Conservation (phyloP, 1,140 invertebrate species). For the Drosophila lowei region DNA sequence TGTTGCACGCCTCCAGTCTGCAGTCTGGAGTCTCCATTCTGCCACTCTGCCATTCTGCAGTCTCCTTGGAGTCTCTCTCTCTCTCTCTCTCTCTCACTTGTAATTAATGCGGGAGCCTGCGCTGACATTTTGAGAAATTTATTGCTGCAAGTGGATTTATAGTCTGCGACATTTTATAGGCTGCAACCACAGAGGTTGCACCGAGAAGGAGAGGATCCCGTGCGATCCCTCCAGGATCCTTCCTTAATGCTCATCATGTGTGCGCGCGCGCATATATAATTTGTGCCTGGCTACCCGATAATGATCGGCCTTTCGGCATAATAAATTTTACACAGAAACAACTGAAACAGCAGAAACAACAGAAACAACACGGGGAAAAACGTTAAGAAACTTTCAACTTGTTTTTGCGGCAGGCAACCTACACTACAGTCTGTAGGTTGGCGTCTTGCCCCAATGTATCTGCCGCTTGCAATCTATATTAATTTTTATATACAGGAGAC, state of each 20-base stretch:
- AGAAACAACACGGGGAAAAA: constrained; percentile 39
- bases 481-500: constrained; percentile 70
- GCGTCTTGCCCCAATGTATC: constrained; percentile 44
- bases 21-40: constrained; percentile 19
- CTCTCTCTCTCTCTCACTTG: neutral
- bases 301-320: constrained; percentile 82
- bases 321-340: constrained; percentile 70
- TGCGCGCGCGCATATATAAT: constrained; percentile 82
- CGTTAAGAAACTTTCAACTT: constrained; percentile 61
- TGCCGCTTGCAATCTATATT: constrained; percentile 78
- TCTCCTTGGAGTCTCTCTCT: constrained; percentile 54
- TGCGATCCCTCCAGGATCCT: constrained; percentile 2
- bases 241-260: constrained; percentile 78
- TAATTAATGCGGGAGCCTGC: constrained; percentile 82
- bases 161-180: constrained; percentile 82
- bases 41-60: constrained; percentile 10
- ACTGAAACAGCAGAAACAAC: constrained; percentile 28
- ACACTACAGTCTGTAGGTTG: too few relatives aligned
- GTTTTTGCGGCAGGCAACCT: constrained; percentile 28
- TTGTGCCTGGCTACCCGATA: constrained; percentile 74
- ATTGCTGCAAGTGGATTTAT: constrained; percentile 80
- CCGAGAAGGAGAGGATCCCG: constrained; percentile 3
- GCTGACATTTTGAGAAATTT: constrained; percentile 82
- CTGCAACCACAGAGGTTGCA: constrained; percentile 60
- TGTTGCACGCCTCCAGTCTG: constrained; percentile 63